Base-by-base conservation (phyloP, 2,888 invertebrate species). In the Tryphoninae sp. region DNA sequence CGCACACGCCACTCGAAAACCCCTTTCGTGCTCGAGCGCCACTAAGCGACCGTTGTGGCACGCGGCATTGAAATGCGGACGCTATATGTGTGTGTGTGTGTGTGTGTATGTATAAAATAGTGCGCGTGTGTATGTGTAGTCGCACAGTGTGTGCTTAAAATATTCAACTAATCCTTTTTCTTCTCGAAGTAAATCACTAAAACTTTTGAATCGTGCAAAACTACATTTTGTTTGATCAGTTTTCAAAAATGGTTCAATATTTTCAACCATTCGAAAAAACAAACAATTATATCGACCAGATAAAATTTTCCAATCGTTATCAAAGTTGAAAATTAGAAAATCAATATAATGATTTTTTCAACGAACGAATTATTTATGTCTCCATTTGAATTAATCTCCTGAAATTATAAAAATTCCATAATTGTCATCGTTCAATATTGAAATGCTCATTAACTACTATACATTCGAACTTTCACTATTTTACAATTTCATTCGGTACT, bases 1-100 rank as follows among this genome's bases (percentile, higher is more conserved):
- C 74, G 75, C 71, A 23, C 80, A 72, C 75, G 80, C 80, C 80
- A 76, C 75, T 80, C 80, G 58, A 55, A 69, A 76, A 68, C 69
- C 71, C 80, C 58, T 76, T 76, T 49, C 75, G 58, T 59, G 59
- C 65, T 19, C 65, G 59, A 22, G 65, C 74, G 51, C 49, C 51
- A 33, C 58, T 22, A 40, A 19, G 16, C n/a, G 58, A 22, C 33
- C 51, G 40, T 78, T 16, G 58, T 69, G 74, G 53, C 65, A 49
- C 42, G 58, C 59, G 59, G 80, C 71, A 76, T 80, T 80, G 58
- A 80, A 80, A 80, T 65, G 19, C 75, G 51, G 67, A 80, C 80
- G 76, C 75, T 80, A 51, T 22, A 58, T 49, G n/a, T 22, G 11
- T 23, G 45, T 65, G 42, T 45, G 65, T 40, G 45, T 2, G 2